A percentile compares a stretch with the other conserved stretches of the same genome.
Conservation (phyloP, 2,797 vertebrate genomes). For the Artibeus lituratus region DNA sequence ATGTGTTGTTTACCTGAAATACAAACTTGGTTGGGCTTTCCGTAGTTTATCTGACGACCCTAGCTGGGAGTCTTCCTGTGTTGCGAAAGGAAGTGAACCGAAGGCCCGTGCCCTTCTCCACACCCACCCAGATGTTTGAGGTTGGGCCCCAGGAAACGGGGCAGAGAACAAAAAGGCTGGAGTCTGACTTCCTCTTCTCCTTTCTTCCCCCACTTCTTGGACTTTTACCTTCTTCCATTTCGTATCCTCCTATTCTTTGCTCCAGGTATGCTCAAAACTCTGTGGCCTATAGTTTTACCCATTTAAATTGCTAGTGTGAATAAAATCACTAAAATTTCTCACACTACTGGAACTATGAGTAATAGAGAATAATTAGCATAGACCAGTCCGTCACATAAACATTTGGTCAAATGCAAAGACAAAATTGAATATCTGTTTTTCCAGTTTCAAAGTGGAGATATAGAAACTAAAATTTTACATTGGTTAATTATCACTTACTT, state of each 20-base stretch:
- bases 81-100: neutral
- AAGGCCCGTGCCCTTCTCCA: neutral
- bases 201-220: no score
- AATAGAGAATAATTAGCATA: neutral
- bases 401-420: neutral
- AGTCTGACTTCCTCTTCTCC: neutral
- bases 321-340: neutral
- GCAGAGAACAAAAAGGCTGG: neutral
- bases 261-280: neutral
- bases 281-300: neutral
- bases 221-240: neutral
- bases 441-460: neutral
- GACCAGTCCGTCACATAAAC: neutral
- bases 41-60: neutral
- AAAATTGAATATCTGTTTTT: neutral
- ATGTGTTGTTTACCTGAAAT: neutral
- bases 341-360: neutral
- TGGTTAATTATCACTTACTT: conserved; percentile 12
- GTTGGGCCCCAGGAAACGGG: neutral
- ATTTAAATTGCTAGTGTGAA: neutral
- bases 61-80: neutral
- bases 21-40: neutral
- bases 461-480: neutral
- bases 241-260: neutral
- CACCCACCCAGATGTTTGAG: neutral